These are phyloP conservation scores for Chironomus tepperi DNA, from an alignment of 1,140 invertebrate genomes.

Conservation along the genomic window DNA sequence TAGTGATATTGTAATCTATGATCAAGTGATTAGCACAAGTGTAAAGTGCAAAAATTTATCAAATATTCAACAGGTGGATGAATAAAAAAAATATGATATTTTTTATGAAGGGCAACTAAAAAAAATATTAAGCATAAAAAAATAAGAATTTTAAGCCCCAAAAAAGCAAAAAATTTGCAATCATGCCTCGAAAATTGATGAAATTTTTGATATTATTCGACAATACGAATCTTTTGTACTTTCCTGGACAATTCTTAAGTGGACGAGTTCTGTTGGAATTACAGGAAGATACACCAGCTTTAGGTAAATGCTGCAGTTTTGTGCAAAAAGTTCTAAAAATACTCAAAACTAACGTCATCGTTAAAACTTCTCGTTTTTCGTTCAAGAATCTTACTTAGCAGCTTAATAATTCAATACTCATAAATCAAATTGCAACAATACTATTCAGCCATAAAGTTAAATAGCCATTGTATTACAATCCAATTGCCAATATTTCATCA, in stretches of 20 bases:
- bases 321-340: too few species aligned
- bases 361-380: too few species aligned
- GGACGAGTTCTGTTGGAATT: conserved; percentile 84
- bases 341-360: too few species aligned
- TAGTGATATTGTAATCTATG: conserved; percentile 4
- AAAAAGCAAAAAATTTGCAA: conserved; percentile 31
- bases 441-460: too few species aligned
- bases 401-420: too few species aligned
- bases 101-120: neutral
- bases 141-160: neutral
- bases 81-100: neutral
- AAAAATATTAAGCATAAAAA: conserved; percentile 18
- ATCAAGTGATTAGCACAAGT: conserved; percentile 4
- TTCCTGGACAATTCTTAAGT: conserved; percentile 84
- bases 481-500: too few species aligned
- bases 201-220: conserved; percentile 92
- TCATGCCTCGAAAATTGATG: conserved; percentile 76
- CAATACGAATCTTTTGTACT: conserved; percentile 85
- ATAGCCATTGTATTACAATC: too few species aligned
- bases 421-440: too few species aligned
- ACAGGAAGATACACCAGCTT: conserved; percentile 84
- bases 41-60: conserved; percentile 19
- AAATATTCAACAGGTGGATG: conserved; percentile 19
- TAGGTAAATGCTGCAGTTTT: conserved; percentile 49
- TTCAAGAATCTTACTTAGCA: too few species aligned